Base-by-base conservation (phyloP, 2,797 vertebrate species). In the Scomberomorus guttatus region DNA sequence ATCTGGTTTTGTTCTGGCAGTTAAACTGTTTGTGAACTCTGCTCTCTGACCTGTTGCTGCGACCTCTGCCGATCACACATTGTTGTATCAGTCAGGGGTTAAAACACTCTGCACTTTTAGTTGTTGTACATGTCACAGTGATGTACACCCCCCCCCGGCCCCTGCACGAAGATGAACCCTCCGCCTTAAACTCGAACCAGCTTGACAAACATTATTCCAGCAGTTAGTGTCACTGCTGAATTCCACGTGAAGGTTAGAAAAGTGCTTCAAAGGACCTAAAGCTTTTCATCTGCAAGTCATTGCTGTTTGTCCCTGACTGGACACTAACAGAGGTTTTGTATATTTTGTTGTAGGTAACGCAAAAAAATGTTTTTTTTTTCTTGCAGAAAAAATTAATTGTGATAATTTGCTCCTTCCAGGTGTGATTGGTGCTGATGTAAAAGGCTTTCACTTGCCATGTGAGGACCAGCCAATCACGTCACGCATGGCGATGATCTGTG, bases 381-480 rank as follows among this genome's bases (percentile, higher is more conserved):
- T 7, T 13, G 29, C 29, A 32, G 29, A 32, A 32, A 5, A 32
- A 0, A 18, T 10, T n/a, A n/a, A n/a, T 13, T 14, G 1, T 18
- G 48, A 48, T 2, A 0, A 9, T 4, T 64, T 65, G 46, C n/a
- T 79, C 29, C 14, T 39, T 75, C 27, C 80, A 96, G 98, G 98
- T 83, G 95, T 98, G 87, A 97, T 99, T n/a, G 98, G 98, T 80
- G 97, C 97, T 79, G 96, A 97, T 77, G 96, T 98, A 61, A 95
- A 87, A 83, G 97, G 97, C 72, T 92, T 96, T 2, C 85, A 94
- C 78, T 92, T 99, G 42, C 93, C 96, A 0, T 98, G 97, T 88
- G 97, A 98, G 86, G 91, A 94, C 66, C 94, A 93, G 86, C 96
- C 97, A 10, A 92, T 99, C 92, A 97, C 97, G 0, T 94, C 97